Evolutionary conservation across 2,797 vertebrate genomes (phyloP), one percentile per base, ranked within the genome.

Genomic region (Muscicapa striata): DNA sequence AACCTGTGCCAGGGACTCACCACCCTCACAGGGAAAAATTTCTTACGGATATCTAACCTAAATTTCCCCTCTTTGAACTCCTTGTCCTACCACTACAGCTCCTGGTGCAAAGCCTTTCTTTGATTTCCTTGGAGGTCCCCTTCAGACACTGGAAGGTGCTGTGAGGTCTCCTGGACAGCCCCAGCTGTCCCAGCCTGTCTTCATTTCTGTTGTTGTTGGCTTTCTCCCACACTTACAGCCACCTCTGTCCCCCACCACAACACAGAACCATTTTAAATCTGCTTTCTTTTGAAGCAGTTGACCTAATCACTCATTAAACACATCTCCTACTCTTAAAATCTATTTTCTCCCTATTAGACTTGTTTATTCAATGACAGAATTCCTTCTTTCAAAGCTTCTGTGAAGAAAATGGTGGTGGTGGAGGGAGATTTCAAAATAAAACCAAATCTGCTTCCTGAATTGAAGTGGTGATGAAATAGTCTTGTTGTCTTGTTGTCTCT

Each of bases 1-100:
- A 77, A 1, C 29, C 64, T 83, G 24, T 70, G 45, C 79, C 73
- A 77, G 51, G 38, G 38, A 30, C 57, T 27, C 20, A 5, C n/a
- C 58, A 40, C 4, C 24, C 38, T 58, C n/a, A 9, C 38, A 58
- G 13, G 38, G 21, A 84, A 58, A 51, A 14, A 12, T 5, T 23
- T 17, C 12, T 58, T 0, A 0, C 40, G 30, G 6, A 2, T 64
- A 52, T 45, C 58, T 13, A 11, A 40, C 18, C 20, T 7, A 1
- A 54, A 68, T 24, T 48, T 40, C 26, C 13, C 26, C 11, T 64
- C 45, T 59, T 40, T 32, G n/a, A 34, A 7, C 3, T 63, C 14
- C 9, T 34, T 58, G 38, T 32, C 13, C 51, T 64, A 6, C 34
- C 72, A 20, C 21, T 64, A 2, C 26, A 77, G 29, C 7, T 58